A percentile compares a stretch with the other conserved stretches of the same genome.
These are phyloP conservation scores for Lanistes nyassanus DNA, from an alignment of 1,140 invertebrate species.

Conservation along the genomic window DNA sequence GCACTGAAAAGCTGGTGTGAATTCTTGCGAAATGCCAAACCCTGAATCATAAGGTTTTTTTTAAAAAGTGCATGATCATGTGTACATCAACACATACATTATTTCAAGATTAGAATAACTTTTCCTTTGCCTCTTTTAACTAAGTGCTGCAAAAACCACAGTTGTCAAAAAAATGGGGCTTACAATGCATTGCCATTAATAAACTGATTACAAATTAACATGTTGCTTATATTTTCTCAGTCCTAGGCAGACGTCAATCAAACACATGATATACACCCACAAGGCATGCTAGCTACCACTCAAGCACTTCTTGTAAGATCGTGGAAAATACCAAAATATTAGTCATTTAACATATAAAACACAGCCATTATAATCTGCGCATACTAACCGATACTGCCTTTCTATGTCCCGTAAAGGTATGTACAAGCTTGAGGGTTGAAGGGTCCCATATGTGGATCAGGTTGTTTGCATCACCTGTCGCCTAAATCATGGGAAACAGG, in stretches of 20 bases:
- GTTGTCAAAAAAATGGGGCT: neutral
- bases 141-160: neutral
- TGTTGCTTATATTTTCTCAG: neutral
- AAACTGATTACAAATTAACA: neutral
- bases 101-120: no score
- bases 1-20: slow-evolving; percentile 89
- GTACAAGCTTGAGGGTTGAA: slow-evolving; percentile 78
- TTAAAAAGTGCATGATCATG: neutral
- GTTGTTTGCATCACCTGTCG: slow-evolving; percentile 80
- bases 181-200: neutral
- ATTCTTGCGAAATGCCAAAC: slow-evolving; percentile 85
- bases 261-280: neutral
- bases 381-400: slow-evolving; percentile 66
- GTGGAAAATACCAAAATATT: neutral
- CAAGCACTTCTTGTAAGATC: no score
- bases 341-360: neutral
- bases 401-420: slow-evolving; percentile 76
- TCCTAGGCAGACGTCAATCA: neutral
- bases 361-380: neutral
- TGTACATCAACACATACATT: no score
- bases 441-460: slow-evolving; percentile 88
- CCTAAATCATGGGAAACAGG: slow-evolving; percentile 63
- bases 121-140: no score
- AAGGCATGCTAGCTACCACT: no score
- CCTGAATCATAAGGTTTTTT: slow-evolving; percentile 70